Evolutionary conservation across 2,113 vertebrate species (phyloP).

Genomic region (Pyrgilauda ruficollis): DNA sequence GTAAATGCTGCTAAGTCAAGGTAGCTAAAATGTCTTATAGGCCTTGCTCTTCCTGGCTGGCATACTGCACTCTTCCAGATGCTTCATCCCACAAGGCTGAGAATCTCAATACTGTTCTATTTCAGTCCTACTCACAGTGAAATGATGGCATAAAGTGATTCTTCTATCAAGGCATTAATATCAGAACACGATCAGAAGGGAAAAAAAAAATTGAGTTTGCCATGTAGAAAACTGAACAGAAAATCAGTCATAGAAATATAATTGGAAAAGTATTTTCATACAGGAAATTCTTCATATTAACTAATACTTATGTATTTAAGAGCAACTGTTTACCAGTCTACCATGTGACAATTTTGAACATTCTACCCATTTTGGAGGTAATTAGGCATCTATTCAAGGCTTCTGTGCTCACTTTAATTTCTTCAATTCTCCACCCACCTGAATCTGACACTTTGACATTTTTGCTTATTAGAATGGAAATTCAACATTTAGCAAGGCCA

Average conservation of each 20-base stretch:
- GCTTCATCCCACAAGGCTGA: neutral
- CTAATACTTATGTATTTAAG: neutral
- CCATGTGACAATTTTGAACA: neutral
- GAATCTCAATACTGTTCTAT: neutral
- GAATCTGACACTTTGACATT: neutral
- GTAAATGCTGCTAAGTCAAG: neutral
- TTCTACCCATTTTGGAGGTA: neutral
- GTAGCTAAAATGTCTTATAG: neutral
- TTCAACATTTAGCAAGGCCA: neutral
- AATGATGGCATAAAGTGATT: neutral
- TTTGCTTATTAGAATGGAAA: conserved; percentile 12
- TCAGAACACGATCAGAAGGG: neutral
- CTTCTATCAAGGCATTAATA: neutral
- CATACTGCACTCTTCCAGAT: neutral
- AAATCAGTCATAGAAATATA: neutral
- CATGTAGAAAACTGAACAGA: neutral
- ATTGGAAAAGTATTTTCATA: neutral
- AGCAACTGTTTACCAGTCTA: neutral
- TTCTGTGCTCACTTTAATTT: neutral
- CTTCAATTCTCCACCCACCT: neutral
- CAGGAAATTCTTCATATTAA: neutral
- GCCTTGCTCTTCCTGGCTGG: neutral
- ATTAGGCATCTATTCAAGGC: neutral
- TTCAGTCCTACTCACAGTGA: neutral
- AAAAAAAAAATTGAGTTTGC: neutral